phyloP scores from a whole-genome alignment of 2,888 invertebrate genomes.

The Phengaris alcon region DNA sequence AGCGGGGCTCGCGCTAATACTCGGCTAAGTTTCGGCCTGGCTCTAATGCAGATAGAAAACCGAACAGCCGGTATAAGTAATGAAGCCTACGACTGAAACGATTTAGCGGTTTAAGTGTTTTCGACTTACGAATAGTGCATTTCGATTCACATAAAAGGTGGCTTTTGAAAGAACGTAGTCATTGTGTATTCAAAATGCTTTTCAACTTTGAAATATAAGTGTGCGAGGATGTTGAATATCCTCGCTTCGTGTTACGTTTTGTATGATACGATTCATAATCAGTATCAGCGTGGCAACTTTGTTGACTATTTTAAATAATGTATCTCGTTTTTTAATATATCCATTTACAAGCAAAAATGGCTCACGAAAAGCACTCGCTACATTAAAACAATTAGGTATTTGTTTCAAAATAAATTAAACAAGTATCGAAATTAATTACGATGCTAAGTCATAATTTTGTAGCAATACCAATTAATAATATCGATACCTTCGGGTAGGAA shows the following conservation, averaged over 20 bases:
- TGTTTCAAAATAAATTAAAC: too few relatives aligned
- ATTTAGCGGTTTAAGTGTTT: conserved; percentile 38
- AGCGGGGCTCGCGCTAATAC: conserved; percentile 21
- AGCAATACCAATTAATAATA: too few relatives aligned
- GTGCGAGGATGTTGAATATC: conserved; percentile 25
- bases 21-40: background rate
- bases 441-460: too few relatives aligned
- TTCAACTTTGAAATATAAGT: conserved; percentile 30
- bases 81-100: conserved; percentile 42
- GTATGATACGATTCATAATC: background rate
- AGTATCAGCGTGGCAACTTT: background rate
- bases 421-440: too few relatives aligned
- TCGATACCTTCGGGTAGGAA: too few relatives aligned
- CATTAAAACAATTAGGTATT: too few relatives aligned
- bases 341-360: too few relatives aligned
- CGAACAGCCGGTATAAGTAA: conserved; percentile 51
- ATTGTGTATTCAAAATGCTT: conserved; percentile 32
- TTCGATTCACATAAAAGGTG: conserved; percentile 35
- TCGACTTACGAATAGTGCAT: conserved; percentile 36
- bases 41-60: conserved; percentile 38
- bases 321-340: background rate
- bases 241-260: conserved; percentile 11
- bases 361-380: too few relatives aligned
- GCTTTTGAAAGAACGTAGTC: conserved; percentile 28
- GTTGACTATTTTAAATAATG: background rate